These are phyloP conservation scores for Plectus sambesii DNA, from an alignment of 1,140 invertebrate species.

Conservation along the genomic window DNA sequence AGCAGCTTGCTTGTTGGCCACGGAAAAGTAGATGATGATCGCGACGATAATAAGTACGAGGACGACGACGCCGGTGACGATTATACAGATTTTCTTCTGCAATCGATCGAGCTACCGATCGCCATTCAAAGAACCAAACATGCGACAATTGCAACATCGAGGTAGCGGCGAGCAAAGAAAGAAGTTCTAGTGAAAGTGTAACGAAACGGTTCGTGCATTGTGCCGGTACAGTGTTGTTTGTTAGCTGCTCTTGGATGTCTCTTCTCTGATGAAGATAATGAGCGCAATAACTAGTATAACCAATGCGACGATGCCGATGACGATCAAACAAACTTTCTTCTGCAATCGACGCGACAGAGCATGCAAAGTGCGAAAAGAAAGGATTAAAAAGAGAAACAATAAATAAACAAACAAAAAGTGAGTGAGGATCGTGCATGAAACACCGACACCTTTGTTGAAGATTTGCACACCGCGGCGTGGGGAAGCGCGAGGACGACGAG, in stretches of 20 bases:
- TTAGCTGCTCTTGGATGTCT: slow-evolving; percentile 8
- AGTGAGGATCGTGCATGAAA: too few relatives aligned
- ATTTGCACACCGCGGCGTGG: too few relatives aligned
- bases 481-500: too few relatives aligned
- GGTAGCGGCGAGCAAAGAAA: slow-evolving; percentile 4
- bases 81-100: slow-evolving; percentile 40
- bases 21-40: slow-evolving; percentile 36
- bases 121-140: too few relatives aligned
- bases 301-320: too few relatives aligned
- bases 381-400: slow-evolving; percentile 1
- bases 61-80: slow-evolving; percentile 27
- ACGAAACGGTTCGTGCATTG: slow-evolving; percentile 1
- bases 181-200: background rate
- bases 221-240: slow-evolving; percentile 8
- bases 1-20: slow-evolving; percentile 14
- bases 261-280: background rate
- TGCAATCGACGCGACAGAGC: background rate
- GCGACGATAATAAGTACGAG: slow-evolving; percentile 33
- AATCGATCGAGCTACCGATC: slow-evolving; percentile 19
- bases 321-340: too few relatives aligned
- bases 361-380: slow-evolving; percentile 9
- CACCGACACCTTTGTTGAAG: too few relatives aligned
- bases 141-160: slow-evolving; percentile 5
- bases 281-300: slow-evolving; percentile 3
- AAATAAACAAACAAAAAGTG: too few relatives aligned